These are phyloP conservation scores for Notocelia uddmanniana DNA, from an alignment of 2,888 invertebrate species.

Conservation along the genomic window DNA sequence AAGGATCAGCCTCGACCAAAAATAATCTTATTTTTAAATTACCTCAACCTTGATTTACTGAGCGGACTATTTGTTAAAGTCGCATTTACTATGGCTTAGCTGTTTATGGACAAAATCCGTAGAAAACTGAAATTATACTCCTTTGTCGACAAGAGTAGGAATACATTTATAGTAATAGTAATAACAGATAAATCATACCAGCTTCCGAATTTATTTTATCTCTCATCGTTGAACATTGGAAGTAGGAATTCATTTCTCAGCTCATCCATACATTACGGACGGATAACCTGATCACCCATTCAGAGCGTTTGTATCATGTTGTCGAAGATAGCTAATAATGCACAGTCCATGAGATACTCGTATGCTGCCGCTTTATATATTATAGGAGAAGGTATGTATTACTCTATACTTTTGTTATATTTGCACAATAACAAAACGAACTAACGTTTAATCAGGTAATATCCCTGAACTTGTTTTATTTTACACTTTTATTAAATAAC, in stretches of 20 bases:
- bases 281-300: constrained; percentile 47
- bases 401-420: neutral
- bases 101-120: neutral
- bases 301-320: constrained; percentile 31
- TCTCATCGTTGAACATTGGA: constrained; percentile 25
- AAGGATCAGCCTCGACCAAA: no score
- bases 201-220: constrained; percentile 25
- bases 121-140: neutral
- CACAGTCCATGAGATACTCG: constrained; percentile 1
- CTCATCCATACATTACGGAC: constrained; percentile 42
- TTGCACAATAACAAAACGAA: neutral
- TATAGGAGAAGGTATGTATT: neutral
- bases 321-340: constrained; percentile 16
- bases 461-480: no score
- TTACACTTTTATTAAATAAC: no score
- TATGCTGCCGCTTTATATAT: neutral
- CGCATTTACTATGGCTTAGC: no score
- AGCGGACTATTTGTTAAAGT: no score
- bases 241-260: constrained; percentile 30
- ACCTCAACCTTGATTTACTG: no score
- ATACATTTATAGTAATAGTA: neutral
- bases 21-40: no score
- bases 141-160: neutral
- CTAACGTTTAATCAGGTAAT: no score
- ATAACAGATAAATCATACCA: constrained; percentile 12